Conservation (phyloP, 2,797 vertebrate genomes). For the Lepilemur ruficaudatus region DNA sequence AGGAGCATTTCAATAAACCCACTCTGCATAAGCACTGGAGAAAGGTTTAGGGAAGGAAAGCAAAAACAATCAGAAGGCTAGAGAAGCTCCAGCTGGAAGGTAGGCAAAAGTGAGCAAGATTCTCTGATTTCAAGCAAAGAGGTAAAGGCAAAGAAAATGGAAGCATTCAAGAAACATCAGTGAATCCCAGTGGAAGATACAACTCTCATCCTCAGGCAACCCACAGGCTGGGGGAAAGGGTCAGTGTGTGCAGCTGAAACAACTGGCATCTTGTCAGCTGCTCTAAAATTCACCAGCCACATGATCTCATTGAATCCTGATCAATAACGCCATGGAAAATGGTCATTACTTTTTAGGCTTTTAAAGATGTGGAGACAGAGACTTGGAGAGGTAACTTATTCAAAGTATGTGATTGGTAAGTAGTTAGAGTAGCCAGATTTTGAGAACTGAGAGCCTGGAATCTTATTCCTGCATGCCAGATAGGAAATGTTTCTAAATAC, state of each 20-base stretch:
- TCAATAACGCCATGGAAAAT: not conserved
- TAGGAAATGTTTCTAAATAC: conserved; percentile 16
- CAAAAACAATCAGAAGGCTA: not conserved
- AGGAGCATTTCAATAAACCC: not conserved
- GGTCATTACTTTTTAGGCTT: not conserved
- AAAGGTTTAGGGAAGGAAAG: not conserved
- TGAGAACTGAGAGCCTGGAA: not conserved
- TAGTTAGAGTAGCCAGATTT: not conserved
- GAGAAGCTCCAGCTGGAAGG: not conserved
- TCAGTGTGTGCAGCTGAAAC: not conserved
- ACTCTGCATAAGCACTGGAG: not conserved
- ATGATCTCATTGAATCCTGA: not conserved
- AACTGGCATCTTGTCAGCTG: not conserved
- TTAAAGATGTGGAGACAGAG: not conserved
- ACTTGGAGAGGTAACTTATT: not conserved
- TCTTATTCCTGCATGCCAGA: not conserved
- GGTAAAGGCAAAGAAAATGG: not conserved
- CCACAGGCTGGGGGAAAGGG: not conserved
- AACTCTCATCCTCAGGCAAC: not conserved
- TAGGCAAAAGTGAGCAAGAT: not conserved
- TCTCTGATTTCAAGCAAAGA: not conserved
- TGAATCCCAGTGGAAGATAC: not conserved
- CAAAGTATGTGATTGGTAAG: not conserved
- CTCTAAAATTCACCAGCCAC: conserved; percentile 4
- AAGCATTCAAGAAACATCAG: not conserved